These are phyloP conservation scores for Callospermophilus lateralis DNA, from an alignment of 2,113 vertebrate genomes.

Conservation along the genomic window DNA sequence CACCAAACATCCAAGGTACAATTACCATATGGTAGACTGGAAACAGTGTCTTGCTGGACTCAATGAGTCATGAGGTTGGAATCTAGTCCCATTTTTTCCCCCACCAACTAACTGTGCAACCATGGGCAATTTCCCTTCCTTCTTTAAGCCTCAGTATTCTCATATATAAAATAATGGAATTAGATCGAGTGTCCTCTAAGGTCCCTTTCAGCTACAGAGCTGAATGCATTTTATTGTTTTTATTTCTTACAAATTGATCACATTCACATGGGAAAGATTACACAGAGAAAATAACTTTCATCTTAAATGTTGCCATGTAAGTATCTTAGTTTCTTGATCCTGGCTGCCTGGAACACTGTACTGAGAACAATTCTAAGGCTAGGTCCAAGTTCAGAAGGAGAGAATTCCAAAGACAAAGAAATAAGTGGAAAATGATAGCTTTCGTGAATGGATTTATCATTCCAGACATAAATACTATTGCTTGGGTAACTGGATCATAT, in stretches of 20 bases:
- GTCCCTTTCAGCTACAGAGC: background rate
- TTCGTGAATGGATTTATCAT: background rate
- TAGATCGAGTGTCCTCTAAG: background rate
- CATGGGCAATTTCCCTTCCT: background rate
- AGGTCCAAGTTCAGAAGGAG: constrained; percentile 1
- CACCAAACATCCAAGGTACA: background rate
- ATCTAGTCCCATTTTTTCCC: constrained; percentile 21
- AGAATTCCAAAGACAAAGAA: constrained; percentile 26
- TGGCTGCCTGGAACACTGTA: background rate
- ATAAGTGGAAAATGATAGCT: background rate
- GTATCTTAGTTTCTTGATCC: constrained; percentile 26
- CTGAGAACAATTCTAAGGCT: constrained; percentile 46
- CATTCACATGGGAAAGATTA: constrained; percentile 25
- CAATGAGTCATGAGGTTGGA: background rate
- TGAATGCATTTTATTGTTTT: constrained; percentile 37
- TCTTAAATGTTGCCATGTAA: background rate
- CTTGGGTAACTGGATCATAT: background rate
- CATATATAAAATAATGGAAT: constrained; percentile 26
- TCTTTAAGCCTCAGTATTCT: constrained; percentile 9
- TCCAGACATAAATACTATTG: background rate
- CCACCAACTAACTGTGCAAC: constrained; percentile 13
- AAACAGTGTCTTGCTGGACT: background rate
- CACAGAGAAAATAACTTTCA: constrained; percentile 33
- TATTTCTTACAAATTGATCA: constrained; percentile 52
- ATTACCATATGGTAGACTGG: background rate